Conservation (phyloP, 1,140 invertebrate genomes). For the Pomacea maculata region DNA sequence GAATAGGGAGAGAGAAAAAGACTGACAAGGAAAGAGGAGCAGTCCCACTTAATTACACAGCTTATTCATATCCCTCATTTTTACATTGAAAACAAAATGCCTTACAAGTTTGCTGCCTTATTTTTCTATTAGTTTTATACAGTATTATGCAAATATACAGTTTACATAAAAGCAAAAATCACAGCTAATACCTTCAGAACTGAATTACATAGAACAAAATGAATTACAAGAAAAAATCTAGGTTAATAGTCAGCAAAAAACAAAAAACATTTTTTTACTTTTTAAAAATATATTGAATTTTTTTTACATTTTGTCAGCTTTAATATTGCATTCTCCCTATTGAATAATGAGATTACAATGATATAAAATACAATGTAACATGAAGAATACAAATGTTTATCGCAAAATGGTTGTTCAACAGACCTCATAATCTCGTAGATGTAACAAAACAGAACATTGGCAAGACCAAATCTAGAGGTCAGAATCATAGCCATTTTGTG, state of each 20-base stretch:
- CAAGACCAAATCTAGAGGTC: not conserved
- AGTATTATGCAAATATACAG: no score
- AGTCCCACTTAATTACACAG: no score
- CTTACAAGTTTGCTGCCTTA: no score
- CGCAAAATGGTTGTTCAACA: not conserved
- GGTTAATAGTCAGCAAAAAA: not conserved
- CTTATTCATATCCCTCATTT: no score
- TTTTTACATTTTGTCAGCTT: conserved; percentile 8
- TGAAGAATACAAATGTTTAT: not conserved
- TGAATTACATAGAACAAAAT: no score
- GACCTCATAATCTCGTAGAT: not conserved
- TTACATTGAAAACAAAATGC: no score
- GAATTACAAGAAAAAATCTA: no score
- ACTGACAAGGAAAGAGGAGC: no score
- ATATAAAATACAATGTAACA: not conserved
- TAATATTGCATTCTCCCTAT: conserved; percentile 5
- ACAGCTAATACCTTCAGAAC: no score
- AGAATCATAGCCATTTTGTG: not conserved
- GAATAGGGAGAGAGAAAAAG: no score
- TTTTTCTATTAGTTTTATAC: no score
- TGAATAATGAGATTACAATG: not conserved
- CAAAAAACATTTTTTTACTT: conserved; percentile 10
- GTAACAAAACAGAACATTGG: not conserved
- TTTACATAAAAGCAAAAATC: no score
- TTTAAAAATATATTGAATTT: conserved; percentile 16